These are phyloP conservation scores for Noturus placidus DNA, from an alignment of 2,113 vertebrate genomes.

Conservation along the genomic window DNA sequence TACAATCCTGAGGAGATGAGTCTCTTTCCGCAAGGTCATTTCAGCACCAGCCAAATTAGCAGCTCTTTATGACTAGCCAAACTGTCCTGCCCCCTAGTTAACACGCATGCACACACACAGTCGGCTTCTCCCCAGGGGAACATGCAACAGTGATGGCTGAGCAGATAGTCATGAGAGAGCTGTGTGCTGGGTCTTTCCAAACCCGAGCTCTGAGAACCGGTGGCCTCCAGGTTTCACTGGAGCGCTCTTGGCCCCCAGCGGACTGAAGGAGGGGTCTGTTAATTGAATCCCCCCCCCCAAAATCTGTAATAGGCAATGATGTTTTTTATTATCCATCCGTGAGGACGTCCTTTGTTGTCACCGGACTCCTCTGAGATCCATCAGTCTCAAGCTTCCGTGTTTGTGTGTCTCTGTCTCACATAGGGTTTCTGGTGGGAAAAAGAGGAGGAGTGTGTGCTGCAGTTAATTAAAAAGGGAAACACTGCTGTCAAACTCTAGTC, in stretches of 20 bases:
- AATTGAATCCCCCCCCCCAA: slow-evolving; percentile 57
- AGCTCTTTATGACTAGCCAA: slow-evolving; percentile 52
- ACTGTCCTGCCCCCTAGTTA: slow-evolving; percentile 46
- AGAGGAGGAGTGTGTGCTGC: slow-evolving; percentile 29
- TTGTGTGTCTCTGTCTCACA: slow-evolving; percentile 17
- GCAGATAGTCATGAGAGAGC: slow-evolving; percentile 54
- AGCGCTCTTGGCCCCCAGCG: slow-evolving; percentile 11
- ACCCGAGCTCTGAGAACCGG: slow-evolving; percentile 54
- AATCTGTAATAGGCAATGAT: slow-evolving; percentile 52
- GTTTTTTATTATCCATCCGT: slow-evolving; percentile 47
- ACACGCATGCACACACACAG: slow-evolving; percentile 39
- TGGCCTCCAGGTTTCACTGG: slow-evolving; percentile 54
- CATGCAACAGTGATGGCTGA: slow-evolving; percentile 53
- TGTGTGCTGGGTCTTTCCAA: slow-evolving; percentile 45
- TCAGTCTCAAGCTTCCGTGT: slow-evolving; percentile 36
- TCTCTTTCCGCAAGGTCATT: slow-evolving; percentile 5
- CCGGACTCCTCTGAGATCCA: slow-evolving; percentile 51
- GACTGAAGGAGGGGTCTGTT: slow-evolving; percentile 47
- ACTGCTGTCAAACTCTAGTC: slow-evolving; percentile 29
- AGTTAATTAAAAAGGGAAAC: slow-evolving; percentile 60
- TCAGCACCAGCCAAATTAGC: slow-evolving; percentile 68
- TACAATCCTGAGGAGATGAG: slow-evolving; percentile 17
- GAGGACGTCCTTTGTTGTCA: slow-evolving; percentile 48
- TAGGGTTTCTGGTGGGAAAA: slow-evolving; percentile 51
- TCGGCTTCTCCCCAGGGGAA: slow-evolving; percentile 53